These are phyloP conservation scores for Sorex fumeus DNA, from an alignment of 2,113 vertebrate species.

Conservation along the genomic window DNA sequence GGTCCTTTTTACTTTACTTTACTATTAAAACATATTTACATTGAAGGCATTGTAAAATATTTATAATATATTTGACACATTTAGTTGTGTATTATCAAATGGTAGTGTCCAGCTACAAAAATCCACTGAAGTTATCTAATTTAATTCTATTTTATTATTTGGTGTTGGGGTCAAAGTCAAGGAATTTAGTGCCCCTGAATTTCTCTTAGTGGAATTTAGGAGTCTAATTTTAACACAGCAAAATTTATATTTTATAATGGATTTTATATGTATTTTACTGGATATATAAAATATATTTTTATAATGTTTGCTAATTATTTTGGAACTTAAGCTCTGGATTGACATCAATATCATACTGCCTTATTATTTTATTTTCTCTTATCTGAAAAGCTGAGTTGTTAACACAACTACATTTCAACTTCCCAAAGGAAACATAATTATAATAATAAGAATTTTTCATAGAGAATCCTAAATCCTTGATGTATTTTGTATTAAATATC, in stretches of 20 bases:
- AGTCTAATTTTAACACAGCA: too few species aligned
- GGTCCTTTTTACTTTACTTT: too few species aligned
- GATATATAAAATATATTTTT: not conserved
- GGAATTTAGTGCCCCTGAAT: too few species aligned
- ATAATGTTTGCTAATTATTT: not conserved
- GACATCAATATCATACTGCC: not conserved
- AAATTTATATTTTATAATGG: too few species aligned
- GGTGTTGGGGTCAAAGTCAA: too few species aligned
- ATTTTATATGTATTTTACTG: not conserved
- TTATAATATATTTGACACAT: not conserved
- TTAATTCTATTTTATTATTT: too few species aligned
- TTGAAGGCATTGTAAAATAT: not conserved
- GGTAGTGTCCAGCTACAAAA: not conserved
- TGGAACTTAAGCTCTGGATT: slow-evolving; percentile 26
- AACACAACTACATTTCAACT: slow-evolving; percentile 34
- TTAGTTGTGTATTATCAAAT: not conserved
- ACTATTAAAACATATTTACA: not conserved
- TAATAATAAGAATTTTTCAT: slow-evolving; percentile 55
- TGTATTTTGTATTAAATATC: slow-evolving; percentile 68
- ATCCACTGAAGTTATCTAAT: not conserved
- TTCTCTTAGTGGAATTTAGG: too few species aligned
- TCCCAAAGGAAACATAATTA: slow-evolving; percentile 8
- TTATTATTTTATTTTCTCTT: slow-evolving; percentile 47
- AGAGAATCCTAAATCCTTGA: slow-evolving; percentile 14
- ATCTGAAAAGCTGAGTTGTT: slow-evolving; percentile 39